phyloP scores from a whole-genome alignment of 2,113 vertebrate species.

The Emydocephalus ijimae region DNA sequence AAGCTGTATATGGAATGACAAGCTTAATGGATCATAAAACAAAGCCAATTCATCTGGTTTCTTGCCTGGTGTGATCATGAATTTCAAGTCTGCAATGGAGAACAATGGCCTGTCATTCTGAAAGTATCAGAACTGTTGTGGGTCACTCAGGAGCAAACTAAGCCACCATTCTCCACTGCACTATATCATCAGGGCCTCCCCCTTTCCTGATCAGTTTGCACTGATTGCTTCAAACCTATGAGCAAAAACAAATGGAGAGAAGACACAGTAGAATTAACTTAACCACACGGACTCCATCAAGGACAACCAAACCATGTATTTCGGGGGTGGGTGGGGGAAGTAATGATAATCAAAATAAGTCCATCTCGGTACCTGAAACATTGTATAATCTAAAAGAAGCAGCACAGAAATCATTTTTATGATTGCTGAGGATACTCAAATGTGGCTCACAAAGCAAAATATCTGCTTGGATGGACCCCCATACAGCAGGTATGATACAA shows the following conservation, averaged over 20 bases:
- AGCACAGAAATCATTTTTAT: neutral
- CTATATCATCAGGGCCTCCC: neutral
- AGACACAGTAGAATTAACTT: neutral
- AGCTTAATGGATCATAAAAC: neutral
- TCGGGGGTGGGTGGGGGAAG: too few species aligned
- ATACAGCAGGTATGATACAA: neutral
- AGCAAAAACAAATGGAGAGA: neutral
- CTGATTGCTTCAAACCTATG: neutral
- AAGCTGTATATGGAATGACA: slow-evolving; percentile 34
- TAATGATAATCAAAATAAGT: neutral
- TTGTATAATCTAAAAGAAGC: neutral
- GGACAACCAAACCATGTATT: neutral
- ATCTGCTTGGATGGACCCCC: neutral
- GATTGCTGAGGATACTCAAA: neutral
- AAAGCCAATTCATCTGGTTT: neutral
- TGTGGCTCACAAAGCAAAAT: too few species aligned
- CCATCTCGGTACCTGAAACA: neutral
- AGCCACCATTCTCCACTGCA: neutral
- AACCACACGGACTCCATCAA: neutral
- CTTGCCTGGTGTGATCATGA: neutral
- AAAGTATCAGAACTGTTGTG: neutral
- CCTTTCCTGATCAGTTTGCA: neutral
- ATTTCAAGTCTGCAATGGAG: neutral
- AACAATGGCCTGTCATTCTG: neutral
- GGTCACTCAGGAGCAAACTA: neutral